Percentiles rank a stretch among this genome's conserved stretches.
phyloP scores from a whole-genome alignment of 2,113 vertebrate genomes.

The Fulmarus glacialis region DNA sequence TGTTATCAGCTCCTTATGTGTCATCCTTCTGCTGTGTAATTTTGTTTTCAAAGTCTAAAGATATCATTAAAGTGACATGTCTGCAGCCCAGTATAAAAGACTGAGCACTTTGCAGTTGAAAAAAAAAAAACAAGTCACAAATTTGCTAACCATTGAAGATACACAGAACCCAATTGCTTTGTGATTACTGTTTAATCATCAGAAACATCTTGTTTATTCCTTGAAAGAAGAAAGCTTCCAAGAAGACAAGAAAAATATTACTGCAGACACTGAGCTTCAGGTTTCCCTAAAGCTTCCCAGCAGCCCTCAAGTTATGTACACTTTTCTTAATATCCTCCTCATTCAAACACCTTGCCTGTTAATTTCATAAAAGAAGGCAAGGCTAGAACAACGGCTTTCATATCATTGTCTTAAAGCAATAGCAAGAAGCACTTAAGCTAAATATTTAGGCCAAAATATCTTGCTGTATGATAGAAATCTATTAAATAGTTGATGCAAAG shows the following conservation, averaged over 20 bases:
- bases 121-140: neutral
- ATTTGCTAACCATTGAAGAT: neutral
- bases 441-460: neutral
- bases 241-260: neutral
- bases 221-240: neutral
- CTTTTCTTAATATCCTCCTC: neutral
- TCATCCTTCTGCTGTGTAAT: conserved; percentile 75
- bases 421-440: neutral
- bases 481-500: neutral
- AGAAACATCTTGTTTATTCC: neutral
- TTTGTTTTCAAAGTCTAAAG: conserved; percentile 58
- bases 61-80: conserved; percentile 58
- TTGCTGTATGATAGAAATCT: neutral
- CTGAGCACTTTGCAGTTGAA: neutral
- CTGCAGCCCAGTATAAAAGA: conserved; percentile 39
- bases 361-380: neutral
- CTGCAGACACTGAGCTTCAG: neutral
- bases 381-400: neutral
- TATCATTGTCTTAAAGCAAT: neutral
- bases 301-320: neutral
- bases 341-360: neutral
- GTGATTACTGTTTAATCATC: neutral
- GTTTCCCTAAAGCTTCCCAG: neutral
- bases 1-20: conserved; percentile 75
- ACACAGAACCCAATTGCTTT: neutral